Evolutionary conservation across 2,113 vertebrate species (phyloP), one percentile per base, ranked within the genome.

Genomic region (Cisticola juncidis): DNA sequence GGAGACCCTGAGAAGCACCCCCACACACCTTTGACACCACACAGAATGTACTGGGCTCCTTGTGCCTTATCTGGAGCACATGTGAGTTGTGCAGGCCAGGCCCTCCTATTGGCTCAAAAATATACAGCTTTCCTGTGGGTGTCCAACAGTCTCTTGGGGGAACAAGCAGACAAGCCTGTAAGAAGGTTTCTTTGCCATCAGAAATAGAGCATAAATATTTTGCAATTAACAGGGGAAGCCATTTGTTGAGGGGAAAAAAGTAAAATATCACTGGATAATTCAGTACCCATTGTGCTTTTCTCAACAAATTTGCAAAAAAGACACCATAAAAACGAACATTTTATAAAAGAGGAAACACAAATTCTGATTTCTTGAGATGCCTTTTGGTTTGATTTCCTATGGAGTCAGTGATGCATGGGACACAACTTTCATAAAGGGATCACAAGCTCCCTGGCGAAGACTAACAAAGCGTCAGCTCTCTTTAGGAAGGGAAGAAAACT

Each of bases 1-100:
- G 65, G n/a, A 45, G 15, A 48, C 18, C 5, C 26, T 3, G 4
- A 81, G 40, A 79, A 79, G 12, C 1, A 0, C 9, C 29, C 0
- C 26, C 0, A 21, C 9, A 6, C 5, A 3, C 5, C 44, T 40
- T 31, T 19, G 9, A 9, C 36, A 61, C n/a, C 28, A 71, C 24
- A n/a, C 0, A 1, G 28, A 36, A 68, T 2, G 7, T 36, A 26
- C 19, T 33, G 12, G 45, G 26, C 6, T 76, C 16, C 31, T 31
- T 9, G 1, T 4, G 11, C 47, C 64, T 81, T 48, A 68, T 24
- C 44, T 68, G 47, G 87, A 85, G 13, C 24, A 31, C 22, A 2
- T 0, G 0, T 9, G 29, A n/a, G 45, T 50, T 35, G 22, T 11
- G 6, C 31, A 51, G 66, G 29, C 20, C 31, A 51, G 66, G 29